Base-by-base conservation (phyloP, 2,888 invertebrate species). In the Herminia tarsipennalis region DNA sequence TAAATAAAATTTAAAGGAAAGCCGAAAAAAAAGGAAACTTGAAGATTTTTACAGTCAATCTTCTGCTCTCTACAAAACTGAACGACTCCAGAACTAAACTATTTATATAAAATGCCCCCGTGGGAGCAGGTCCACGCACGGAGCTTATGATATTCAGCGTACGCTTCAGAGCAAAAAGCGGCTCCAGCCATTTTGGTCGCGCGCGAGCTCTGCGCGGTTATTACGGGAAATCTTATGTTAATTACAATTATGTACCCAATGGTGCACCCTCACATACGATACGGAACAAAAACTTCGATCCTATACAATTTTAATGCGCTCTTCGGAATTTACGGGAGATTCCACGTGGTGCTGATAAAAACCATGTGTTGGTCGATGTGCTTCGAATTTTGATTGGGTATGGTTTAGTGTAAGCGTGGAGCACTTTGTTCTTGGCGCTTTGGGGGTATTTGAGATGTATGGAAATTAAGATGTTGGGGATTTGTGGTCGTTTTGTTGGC, bases 151-250 rank as follows among this genome's bases (percentile, higher is more conserved):
- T 86, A 89, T 88, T 87, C 88, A 85, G 82, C 83, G 88, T 88
- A 88, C 86, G 82, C 74, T 69, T 66, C 50, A 44, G 35, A 35
- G 51, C 84, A 89, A 90, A 90, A 90, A 88, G 72, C 73, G 56
- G 84, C 53, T 74, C 69, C 77, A 45, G 59, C 89, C 87, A 80
- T 86, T 86, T 87, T 70, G 73, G 86, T 59, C 68, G 46, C 68
- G 76, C 76, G 78, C 82, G 81, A 83, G 81, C 76, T 72, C 81
- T 67, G 71, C 76, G 73, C 78, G 72, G 83, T 68, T 86, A 84
- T 88, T 88, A 86, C 88, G 86, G 86, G 85, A 86, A 84, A 80
- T 76, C 84, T 86, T 86, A 89, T 89, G 88, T 86, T 89, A 87
- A 89, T 88, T 87, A 76, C 73, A 77, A 77, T 73, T 76, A 76